Evolutionary conservation across 2,888 invertebrate genomes (phyloP).

Genomic region (Rhodophaea formosa): DNA sequence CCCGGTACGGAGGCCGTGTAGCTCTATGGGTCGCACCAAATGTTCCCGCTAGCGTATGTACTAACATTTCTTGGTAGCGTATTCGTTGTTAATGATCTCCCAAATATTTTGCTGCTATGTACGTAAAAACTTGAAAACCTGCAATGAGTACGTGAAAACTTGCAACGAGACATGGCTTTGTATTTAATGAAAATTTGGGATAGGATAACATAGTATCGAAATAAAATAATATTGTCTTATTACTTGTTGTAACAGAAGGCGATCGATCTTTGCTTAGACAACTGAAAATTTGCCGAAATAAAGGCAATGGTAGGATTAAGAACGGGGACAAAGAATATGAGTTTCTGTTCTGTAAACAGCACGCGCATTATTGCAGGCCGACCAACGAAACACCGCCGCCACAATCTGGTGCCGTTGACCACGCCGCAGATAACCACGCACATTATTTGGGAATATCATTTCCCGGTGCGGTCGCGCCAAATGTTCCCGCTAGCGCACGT

Average conservation of each 20-base stretch:
- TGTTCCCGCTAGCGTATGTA: slow-evolving; percentile 1
- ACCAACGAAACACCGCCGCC: not conserved
- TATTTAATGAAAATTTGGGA: not conserved
- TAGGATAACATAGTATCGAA: not conserved
- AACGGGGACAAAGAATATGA: too few relatives aligned
- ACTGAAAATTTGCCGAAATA: too few relatives aligned
- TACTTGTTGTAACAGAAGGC: too few relatives aligned
- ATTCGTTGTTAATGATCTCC: slow-evolving; percentile 6
- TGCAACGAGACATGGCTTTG: not conserved
- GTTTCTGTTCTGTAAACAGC: too few relatives aligned
- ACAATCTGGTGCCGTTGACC: not conserved
- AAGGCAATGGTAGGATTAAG: too few relatives aligned
- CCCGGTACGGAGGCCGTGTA: too few relatives aligned
- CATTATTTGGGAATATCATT: slow-evolving; percentile 14
- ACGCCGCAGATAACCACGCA: slow-evolving; percentile 6
- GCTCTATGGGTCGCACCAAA: too few relatives aligned
- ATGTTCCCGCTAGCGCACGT: slow-evolving; percentile 4
- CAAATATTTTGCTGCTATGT: not conserved
- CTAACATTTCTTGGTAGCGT: slow-evolving; percentile 10
- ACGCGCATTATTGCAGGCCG: not conserved
- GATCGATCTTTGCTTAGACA: too few relatives aligned
- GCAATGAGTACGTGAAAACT: too few relatives aligned
- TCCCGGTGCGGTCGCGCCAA: slow-evolving; percentile 6
- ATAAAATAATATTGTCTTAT: too few relatives aligned
- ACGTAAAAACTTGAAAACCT: too few relatives aligned